Evolutionary conservation across 2,113 vertebrate genomes (phyloP).

Genomic region (Perognathus longimembris): DNA sequence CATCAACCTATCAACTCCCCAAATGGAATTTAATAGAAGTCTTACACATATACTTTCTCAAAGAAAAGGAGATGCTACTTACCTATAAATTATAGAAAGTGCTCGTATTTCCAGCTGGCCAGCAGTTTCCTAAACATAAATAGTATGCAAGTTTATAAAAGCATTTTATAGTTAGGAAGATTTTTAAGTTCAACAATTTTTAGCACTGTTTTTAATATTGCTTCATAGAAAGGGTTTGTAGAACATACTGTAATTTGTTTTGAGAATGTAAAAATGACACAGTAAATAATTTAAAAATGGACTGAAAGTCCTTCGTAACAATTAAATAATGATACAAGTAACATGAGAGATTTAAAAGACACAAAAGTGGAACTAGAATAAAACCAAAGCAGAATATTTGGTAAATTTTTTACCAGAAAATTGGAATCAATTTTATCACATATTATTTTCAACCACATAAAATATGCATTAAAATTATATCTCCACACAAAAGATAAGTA

Average conservation of each 20-base stretch:
- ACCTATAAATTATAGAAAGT: slow-evolving; percentile 94
- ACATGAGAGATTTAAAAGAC: slow-evolving; percentile 48
- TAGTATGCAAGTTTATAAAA: slow-evolving; percentile 51
- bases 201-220: neutral
- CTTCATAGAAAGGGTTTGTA: slow-evolving; percentile 39
- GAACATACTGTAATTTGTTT: slow-evolving; percentile 48
- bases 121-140: slow-evolving; percentile 92
- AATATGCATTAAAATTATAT: neutral
- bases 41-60: neutral
- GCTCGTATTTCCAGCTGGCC: slow-evolving; percentile 97
- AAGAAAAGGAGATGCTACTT: slow-evolving; percentile 73
- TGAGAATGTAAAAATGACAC: slow-evolving; percentile 24
- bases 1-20: neutral
- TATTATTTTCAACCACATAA: slow-evolving; percentile 15
- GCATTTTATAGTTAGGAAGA: slow-evolving; percentile 29
- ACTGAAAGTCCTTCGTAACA: neutral
- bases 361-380: slow-evolving; percentile 56
- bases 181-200: slow-evolving; percentile 39
- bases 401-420: slow-evolving; percentile 60
- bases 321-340: slow-evolving; percentile 50
- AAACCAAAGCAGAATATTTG: slow-evolving; percentile 14
- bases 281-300: slow-evolving; percentile 39
- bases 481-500: slow-evolving; percentile 49
- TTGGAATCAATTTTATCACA: slow-evolving; percentile 49
- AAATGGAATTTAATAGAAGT: neutral